Conservation (phyloP, 2,113 vertebrate genomes). For the Atractosteus spatula region DNA sequence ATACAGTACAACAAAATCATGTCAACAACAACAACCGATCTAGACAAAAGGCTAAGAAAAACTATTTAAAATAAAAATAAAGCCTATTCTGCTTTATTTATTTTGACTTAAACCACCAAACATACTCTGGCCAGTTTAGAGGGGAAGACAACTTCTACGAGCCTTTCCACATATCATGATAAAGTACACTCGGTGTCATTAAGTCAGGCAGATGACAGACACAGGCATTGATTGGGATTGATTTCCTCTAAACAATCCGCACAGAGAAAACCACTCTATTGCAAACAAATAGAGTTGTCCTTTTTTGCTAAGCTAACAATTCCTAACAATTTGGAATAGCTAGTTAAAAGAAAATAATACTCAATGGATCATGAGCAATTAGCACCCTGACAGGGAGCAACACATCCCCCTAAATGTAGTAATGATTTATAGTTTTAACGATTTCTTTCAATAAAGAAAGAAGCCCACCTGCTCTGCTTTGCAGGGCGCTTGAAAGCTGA, state of each 20-base stretch:
- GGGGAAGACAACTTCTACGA: neutral
- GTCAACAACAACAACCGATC: too few relatives aligned
- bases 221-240: conserved; percentile 1
- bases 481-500: neutral
- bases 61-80: too few relatives aligned
- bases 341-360: neutral
- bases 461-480: neutral
- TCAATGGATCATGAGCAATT: neutral
- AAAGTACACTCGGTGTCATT: conserved; percentile 1
- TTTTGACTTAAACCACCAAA: neutral
- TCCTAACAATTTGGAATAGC: neutral
- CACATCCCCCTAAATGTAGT: neutral
- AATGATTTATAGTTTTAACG: conserved; percentile 1
- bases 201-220: conserved; percentile 5
- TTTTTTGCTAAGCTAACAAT: neutral
- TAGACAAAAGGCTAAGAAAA: too few relatives aligned
- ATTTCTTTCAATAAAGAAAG: neutral
- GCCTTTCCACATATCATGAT: neutral
- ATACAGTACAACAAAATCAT: too few relatives aligned
- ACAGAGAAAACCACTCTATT: neutral
- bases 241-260: conserved; percentile 10
- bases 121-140: neutral
- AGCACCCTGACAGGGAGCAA: neutral
- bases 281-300: conserved; percentile 3
- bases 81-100: too few relatives aligned